Evolutionary conservation across 1,140 invertebrate genomes (phyloP), one percentile per base, ranked within the genome.

Genomic region (Lutraria rhynchaena): DNA sequence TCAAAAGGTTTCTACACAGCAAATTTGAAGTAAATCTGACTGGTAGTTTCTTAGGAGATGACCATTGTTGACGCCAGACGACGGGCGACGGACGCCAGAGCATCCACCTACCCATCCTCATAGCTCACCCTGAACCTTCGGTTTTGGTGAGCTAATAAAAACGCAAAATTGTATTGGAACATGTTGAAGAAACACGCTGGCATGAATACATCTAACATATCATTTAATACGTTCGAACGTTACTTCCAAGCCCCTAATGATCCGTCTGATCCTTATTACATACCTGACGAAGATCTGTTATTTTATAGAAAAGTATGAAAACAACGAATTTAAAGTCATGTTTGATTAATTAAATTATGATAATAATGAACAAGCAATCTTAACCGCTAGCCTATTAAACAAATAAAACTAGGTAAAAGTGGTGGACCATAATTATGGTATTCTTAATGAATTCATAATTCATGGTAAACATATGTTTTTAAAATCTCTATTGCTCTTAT

Each of bases 141-240:
- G n/a, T n/a, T n/a, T n/a, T n/a, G n/a, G n/a, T n/a, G n/a, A n/a
- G n/a, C n/a, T n/a, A n/a, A n/a, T 57, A 57, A 57, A 57, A 57
- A 57, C 31, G 24, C 55, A 2, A 57, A 57, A 27, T 27, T 57
- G 55, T 57, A 73, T 57, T 73, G 69, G 69, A 73, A 73, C 22
- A 35, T 73, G 69, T 35, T 70, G 7, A 70, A 51, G 31, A 17
- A 11, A 24, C n/a, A 11, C 3, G 37, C 67, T 1, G 49, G 49
- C 3, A 19, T 70, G 5, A 41, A 41, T 22, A 37, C 33, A 4
- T 41, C 9, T 13, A 37, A 37, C 49, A n/a, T 49, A 15, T 3
- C 24, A 13, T 1, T 69, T 3, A n/a, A 37, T 3, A 22, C 24
- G 19, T 69, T 49, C n/a, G 24, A 46, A 7, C 7, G 27, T 35